Percentiles rank a stretch among this genome's conserved stretches.
phyloP scores from a whole-genome alignment of 2,797 vertebrate species.

The Saxicola maurus region DNA sequence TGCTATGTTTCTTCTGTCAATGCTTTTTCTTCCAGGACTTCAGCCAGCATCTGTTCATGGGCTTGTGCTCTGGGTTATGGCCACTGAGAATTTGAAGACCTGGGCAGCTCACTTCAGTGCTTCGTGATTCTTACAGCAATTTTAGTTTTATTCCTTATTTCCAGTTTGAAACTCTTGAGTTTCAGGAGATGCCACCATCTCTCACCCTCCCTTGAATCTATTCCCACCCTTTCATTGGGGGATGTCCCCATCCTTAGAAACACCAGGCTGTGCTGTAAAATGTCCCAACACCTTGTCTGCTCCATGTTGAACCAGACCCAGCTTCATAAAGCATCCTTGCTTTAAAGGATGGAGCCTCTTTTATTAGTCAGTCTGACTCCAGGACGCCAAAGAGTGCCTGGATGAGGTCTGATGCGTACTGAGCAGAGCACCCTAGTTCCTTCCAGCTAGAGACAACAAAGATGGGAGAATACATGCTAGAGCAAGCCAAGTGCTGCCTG shows the following conservation, averaged over 20 bases:
- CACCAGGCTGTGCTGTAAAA: not conserved
- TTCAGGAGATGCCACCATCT: not conserved
- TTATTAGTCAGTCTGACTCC: not conserved
- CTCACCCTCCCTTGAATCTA: not conserved
- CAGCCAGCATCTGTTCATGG: accelerated
- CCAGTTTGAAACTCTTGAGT: not conserved
- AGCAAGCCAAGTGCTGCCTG: not conserved
- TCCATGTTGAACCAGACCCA: not conserved
- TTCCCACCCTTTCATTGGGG: not conserved
- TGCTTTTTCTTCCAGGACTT: not conserved
- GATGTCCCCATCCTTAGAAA: not conserved
- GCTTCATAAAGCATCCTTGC: not conserved
- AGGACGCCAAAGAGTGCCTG: not conserved
- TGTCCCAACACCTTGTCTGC: not conserved
- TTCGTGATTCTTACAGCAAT: not conserved
- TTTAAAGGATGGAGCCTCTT: not conserved
- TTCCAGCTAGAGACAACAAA: not conserved
- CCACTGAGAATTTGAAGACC: not conserved
- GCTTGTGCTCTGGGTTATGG: not conserved
- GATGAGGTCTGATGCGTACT: not conserved
- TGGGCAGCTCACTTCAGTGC: not conserved
- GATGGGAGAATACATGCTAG: not conserved
- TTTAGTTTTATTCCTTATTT: not conserved
- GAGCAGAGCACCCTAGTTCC: not conserved
- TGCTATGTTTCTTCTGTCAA: not conserved